These are phyloP conservation scores for Mallotus villosus DNA, from an alignment of 2,797 vertebrate species.

Conservation along the genomic window DNA sequence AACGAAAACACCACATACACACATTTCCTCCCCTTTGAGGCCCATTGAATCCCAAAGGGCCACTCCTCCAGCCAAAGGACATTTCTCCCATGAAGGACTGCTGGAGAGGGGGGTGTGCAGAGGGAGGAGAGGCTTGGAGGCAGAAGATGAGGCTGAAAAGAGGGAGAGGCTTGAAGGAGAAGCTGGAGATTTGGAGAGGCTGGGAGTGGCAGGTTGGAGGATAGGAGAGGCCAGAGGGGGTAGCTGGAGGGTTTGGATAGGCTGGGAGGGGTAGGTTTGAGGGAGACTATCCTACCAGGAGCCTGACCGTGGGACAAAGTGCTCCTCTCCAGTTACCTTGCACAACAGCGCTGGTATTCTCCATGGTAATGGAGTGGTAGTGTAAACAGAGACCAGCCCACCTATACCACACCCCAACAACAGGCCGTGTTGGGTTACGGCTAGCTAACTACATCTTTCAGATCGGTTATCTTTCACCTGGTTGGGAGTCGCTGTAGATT, in stretches of 20 bases:
- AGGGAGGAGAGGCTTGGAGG: too few species aligned
- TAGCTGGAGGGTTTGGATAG: not conserved
- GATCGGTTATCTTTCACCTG: conserved; percentile 4
- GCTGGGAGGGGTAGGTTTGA: not conserved
- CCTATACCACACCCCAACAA: conserved; percentile 23
- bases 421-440: not conserved
- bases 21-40: not conserved
- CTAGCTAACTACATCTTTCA: not conserved
- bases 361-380: conserved; percentile 38
- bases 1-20: too few species aligned
- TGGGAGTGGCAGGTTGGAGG: not conserved
- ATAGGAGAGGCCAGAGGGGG: not conserved
- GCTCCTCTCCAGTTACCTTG: conserved; percentile 37
- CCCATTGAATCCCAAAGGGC: conserved; percentile 8
- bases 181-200: not conserved
- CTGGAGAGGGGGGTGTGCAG: not conserved
- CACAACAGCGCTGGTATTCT: conserved; percentile 34
- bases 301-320: conserved; percentile 15
- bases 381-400: conserved; percentile 62
- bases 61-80: conserved; percentile 5
- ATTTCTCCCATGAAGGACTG: not conserved
- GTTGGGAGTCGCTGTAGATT: not conserved
- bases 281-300: not conserved
- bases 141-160: not conserved
- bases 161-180: not conserved